Evolutionary conservation across 1,140 invertebrate species (phyloP).

Genomic region (Pentalonia nigronervosa): DNA sequence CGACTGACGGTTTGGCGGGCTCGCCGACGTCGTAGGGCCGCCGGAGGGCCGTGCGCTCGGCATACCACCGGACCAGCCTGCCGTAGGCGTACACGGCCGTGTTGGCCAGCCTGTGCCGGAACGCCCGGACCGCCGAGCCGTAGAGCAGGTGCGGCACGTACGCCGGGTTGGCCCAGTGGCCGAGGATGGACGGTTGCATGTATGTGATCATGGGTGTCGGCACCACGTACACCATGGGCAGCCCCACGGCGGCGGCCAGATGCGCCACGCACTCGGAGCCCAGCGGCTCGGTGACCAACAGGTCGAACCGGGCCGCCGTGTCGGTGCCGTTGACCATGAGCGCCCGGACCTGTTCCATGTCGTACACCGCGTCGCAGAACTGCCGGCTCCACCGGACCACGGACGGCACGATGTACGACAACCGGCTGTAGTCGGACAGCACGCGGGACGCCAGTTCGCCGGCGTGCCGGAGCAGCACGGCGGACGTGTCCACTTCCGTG

Average conservation of each 20-base stretch:
- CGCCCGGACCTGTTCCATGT: constrained; percentile 30
- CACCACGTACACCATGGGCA: constrained; percentile 68
- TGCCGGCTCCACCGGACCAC: constrained; percentile 45
- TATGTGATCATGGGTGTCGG: constrained; percentile 69
- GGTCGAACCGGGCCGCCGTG: constrained; percentile 58
- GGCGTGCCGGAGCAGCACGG: not conserved
- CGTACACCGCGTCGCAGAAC: constrained; percentile 46
- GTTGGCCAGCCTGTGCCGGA: constrained; percentile 58
- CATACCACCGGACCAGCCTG: constrained; percentile 13
- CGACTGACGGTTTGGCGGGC: constrained; percentile 63
- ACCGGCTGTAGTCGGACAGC: constrained; percentile 25
- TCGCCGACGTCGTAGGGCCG: not conserved
- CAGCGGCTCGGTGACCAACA: constrained; percentile 60
- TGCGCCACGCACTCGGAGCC: constrained; percentile 59
- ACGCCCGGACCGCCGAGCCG: constrained; percentile 55
- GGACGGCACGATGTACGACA: constrained; percentile 33
- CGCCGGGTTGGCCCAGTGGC: constrained; percentile 59
- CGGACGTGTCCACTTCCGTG: constrained; percentile 64
- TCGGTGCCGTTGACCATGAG: constrained; percentile 50
- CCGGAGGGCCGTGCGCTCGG: not conserved
- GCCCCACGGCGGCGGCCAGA: constrained; percentile 66
- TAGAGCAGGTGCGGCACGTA: constrained; percentile 60
- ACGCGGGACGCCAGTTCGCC: not conserved
- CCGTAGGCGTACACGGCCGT: constrained; percentile 55
- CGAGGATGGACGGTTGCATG: constrained; percentile 63